Base-by-base conservation (phyloP, 2,797 vertebrate species). In the Rhynchotus rufescens region DNA sequence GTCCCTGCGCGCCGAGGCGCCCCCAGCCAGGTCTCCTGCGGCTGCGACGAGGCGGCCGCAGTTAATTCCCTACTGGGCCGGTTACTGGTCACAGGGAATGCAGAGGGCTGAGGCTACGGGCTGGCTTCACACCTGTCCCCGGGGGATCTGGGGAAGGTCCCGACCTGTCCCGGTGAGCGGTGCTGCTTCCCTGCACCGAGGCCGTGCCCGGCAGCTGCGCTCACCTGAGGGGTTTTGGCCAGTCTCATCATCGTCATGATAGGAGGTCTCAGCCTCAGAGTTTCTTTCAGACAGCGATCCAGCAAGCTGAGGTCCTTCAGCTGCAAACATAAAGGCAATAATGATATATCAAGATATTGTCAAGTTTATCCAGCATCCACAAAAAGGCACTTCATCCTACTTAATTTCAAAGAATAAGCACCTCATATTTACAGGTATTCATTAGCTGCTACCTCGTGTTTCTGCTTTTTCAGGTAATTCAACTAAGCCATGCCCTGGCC, bases 171-270 rank as follows among this genome's bases (percentile, higher is more conserved):
- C 30, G 52, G 30, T 3, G 10, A 54, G 28, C 34, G 69, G 57
- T 32, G 45, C 51, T 28, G 4, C 12, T 32, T 49, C 25, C 2
- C 5, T 25, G 36, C 38, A n/a, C 12, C 13, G 8, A 76, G 30
- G 56, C 21, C 11, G 16, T 2, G 16, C 34, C 32, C 72, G 51
- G 30, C 3, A 44, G 8, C 23, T 9, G 17, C 14, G 80, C 97
- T 83, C 75, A 99, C 99, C 97, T 99, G 99, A 69, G 98, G 98
- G 32, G 99, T 98, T 96, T 86, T 98, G 74, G 98, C 99, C 99
- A 99, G 98, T 94, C 99, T 99, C 99, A 99, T 99, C 98, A 99
- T 99, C 61, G 99, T 99, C 99, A 99, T 99, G 94, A 99, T 99
- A 17, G 99, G 99, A 11, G 99, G 99, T 51, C 99, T 98, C 56